Base-by-base conservation (phyloP, 2,888 invertebrate genomes). In the Elysia crispata region DNA sequence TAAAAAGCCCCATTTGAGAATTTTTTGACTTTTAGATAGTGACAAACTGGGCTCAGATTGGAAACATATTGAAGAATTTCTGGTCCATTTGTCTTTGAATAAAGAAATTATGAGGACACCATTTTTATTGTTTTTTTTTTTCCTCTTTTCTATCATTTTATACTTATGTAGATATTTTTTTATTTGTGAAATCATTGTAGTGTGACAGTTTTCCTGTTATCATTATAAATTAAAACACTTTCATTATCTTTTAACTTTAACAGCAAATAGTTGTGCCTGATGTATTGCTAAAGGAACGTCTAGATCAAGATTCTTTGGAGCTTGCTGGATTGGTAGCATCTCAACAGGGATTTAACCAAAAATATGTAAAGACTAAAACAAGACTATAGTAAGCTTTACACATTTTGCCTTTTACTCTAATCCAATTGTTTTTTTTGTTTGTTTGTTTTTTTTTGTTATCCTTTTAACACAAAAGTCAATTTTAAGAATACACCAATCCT, bases 291-390 rank as follows among this genome's bases (percentile, higher is more conserved):
- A 97, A 98, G 90, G 98, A 98, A 92, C 94, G 98, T 83, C 92
- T 98, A 86, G 98, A 98, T 93, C 96, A 97, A 89, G 98, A 98
- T 87, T 97, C 97, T 0, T 93, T 98, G 54, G 97, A 97, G 92
- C 97, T 97, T 94, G 95, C 96, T 82, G 97, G 97, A 31, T 95
- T 97, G 84, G 94, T 98, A 74, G 96, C 96, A 89, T 97, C 97
- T 90, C 96, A 96, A 91, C 84, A 86, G 54, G 86, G 85, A 18
- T 92, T 92, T 84, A 89, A 90, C 78, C 89, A 90, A 80, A 91
- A 98, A 97, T 98, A 98, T 92, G 98, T 99, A 88, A 98, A 98
- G 94, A 96, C 97, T 81, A 99, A 98, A 94, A 99, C 99, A 73
- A 97, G 98, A 93, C 93, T 99, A 90, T 99, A 98, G 98, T 98